Evolutionary conservation across 1,140 invertebrate genomes (phyloP).

Genomic region (Carcinoscorpius rotundicauda): DNA sequence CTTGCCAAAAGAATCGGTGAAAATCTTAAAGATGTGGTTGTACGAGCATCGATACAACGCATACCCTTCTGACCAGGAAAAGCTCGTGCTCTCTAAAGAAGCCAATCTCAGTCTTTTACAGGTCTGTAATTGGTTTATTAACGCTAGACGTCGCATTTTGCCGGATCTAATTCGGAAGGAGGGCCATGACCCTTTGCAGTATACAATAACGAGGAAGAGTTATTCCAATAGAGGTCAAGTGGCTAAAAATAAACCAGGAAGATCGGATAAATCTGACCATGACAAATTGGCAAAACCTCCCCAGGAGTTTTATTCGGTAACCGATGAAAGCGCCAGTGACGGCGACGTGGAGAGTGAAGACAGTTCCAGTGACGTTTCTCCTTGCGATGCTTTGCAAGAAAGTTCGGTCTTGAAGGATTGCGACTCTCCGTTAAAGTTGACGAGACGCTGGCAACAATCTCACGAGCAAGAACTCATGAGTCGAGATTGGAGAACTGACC

Average conservation of each 20-base stretch:
- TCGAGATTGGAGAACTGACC: constrained; percentile 9
- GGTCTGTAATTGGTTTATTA: constrained; percentile 97
- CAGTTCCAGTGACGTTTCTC: constrained; percentile 10
- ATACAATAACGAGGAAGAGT: constrained; percentile 73
- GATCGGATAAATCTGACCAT: constrained; percentile 6
- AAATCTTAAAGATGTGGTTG: constrained; percentile 81
- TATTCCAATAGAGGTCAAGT: constrained; percentile 16
- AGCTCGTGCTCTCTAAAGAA: constrained; percentile 65
- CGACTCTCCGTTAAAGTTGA: constrained; percentile 22
- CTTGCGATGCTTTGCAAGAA: constrained; percentile 7
- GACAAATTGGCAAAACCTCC: not conserved
- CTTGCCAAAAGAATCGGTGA: constrained; percentile 81
- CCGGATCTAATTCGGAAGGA: constrained; percentile 85
- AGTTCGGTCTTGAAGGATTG: not conserved
- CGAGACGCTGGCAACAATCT: constrained; percentile 23
- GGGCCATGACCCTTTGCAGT: constrained; percentile 80
- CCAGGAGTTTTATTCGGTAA: constrained; percentile 6
- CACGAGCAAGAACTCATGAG: constrained; percentile 21
- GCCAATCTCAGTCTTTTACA: constrained; percentile 68
- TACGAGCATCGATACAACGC: constrained; percentile 89
- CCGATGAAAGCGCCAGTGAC: constrained; percentile 9
- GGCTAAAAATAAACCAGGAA: constrained; percentile 4
- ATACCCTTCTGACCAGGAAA: constrained; percentile 87
- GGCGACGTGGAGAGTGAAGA: constrained; percentile 5
- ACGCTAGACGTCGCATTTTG: constrained; percentile 75